phyloP scores from a whole-genome alignment of 1,140 invertebrate genomes.

The Gonatopus flavifemur region DNA sequence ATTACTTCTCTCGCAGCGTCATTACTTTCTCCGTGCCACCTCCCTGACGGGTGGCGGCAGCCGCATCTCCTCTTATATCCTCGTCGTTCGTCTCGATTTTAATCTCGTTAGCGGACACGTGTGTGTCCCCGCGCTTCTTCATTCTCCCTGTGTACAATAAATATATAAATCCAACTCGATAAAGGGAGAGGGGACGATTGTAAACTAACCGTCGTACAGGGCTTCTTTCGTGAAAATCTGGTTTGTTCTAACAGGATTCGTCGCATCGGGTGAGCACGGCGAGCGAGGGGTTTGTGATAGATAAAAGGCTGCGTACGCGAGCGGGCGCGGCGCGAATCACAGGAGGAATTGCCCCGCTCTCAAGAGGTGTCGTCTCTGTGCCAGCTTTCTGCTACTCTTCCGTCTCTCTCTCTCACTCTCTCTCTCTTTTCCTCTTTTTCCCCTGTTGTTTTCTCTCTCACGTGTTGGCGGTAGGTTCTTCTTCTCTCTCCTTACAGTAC shows the following conservation, averaged over 20 bases:
- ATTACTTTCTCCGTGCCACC: slow-evolving; percentile 43
- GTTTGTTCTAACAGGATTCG: slow-evolving; percentile 60
- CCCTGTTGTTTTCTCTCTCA: neutral
- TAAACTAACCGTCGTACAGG: slow-evolving; percentile 34
- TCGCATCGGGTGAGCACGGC: too few species aligned
- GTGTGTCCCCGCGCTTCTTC: slow-evolving; percentile 43
- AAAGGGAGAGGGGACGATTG: slow-evolving; percentile 1
- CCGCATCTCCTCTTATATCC: slow-evolving; percentile 38
- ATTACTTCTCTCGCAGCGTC: slow-evolving; percentile 17
- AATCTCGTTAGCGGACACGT: slow-evolving; percentile 61
- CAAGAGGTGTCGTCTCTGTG: slow-evolving; percentile 19
- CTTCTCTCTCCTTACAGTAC: too few species aligned
- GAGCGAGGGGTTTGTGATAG: slow-evolving; percentile 44
- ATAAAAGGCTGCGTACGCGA: slow-evolving; percentile 49
- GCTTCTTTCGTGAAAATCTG: slow-evolving; percentile 62
- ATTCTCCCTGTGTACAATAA: slow-evolving; percentile 11
- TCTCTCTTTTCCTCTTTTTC: neutral
- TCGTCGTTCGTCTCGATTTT: slow-evolving; percentile 44
- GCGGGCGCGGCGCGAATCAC: slow-evolving; percentile 40
- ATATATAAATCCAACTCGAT: slow-evolving; percentile 15
- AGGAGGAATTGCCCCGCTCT: slow-evolving; percentile 30
- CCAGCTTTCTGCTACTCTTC: neutral
- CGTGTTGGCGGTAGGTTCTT: neutral
- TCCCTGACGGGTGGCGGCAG: slow-evolving; percentile 36
- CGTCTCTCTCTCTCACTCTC: neutral